These are phyloP conservation scores for Aleiodes alternator DNA, from an alignment of 2,888 invertebrate genomes.

Conservation along the genomic window DNA sequence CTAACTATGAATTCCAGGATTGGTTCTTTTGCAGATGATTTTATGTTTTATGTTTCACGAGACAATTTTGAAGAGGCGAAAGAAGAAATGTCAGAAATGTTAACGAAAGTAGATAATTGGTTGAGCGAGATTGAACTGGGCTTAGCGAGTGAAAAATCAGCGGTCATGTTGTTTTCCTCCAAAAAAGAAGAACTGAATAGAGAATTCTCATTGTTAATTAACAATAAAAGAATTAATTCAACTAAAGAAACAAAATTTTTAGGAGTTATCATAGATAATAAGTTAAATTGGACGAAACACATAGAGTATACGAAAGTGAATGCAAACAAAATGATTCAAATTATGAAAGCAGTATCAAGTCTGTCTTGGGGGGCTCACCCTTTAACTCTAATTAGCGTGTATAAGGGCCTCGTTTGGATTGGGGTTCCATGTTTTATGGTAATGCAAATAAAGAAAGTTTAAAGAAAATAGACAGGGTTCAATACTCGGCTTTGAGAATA, in stretches of 20 bases:
- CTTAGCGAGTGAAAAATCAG: too few species aligned
- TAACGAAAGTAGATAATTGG: background rate
- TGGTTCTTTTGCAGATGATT: too few species aligned
- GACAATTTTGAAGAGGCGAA: background rate
- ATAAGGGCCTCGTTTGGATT: background rate
- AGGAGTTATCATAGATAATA: background rate
- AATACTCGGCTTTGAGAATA: constrained; percentile 28
- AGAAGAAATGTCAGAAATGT: background rate
- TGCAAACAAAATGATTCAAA: background rate
- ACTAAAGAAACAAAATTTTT: background rate
- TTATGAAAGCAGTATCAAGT: constrained; percentile 3
- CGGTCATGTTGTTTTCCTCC: too few species aligned
- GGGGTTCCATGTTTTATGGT: constrained; percentile 6
- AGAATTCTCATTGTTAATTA: background rate
- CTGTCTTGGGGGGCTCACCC: background rate
- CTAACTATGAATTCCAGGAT: too few species aligned
- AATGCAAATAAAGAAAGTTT: background rate
- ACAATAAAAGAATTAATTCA: background rate
- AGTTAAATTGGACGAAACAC: background rate
- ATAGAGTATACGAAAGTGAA: background rate
- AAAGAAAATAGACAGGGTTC: constrained; percentile 22
- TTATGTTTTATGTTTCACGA: too few species aligned
- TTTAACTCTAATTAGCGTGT: background rate
- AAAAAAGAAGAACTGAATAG: too few species aligned
- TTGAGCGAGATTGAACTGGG: background rate